Percentiles rank a stretch among this genome's conserved stretches.
phyloP scores from a whole-genome alignment of 2,113 vertebrate species.

The Thinocorus orbignyianus region DNA sequence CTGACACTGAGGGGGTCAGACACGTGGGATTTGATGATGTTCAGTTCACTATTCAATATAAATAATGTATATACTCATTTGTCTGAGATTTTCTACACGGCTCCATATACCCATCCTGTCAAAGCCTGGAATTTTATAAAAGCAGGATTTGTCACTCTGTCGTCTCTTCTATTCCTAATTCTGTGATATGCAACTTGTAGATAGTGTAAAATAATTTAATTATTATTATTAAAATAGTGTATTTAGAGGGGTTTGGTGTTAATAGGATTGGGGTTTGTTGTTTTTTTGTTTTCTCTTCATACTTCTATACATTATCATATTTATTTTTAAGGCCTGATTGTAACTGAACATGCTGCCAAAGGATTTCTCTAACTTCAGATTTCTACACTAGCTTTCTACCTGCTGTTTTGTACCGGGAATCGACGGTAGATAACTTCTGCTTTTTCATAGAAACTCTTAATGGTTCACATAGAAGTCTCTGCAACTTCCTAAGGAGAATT shows the following conservation, averaged over 20 bases:
- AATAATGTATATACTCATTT: slow-evolving; percentile 73
- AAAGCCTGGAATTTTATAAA: slow-evolving; percentile 66
- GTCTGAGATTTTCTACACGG: slow-evolving; percentile 72
- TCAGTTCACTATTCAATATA: slow-evolving; percentile 37
- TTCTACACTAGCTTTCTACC: slow-evolving; percentile 67
- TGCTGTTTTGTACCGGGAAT: slow-evolving; percentile 69
- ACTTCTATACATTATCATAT: slow-evolving; percentile 66
- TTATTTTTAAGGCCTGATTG: slow-evolving; percentile 78
- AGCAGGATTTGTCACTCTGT: slow-evolving; percentile 38
- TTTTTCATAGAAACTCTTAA: slow-evolving; percentile 50
- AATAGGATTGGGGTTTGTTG: background rate
- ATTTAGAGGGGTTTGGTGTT: slow-evolving; percentile 58
- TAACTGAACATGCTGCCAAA: slow-evolving; percentile 78
- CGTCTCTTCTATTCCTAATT: slow-evolving; percentile 18
- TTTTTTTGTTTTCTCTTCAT: slow-evolving; percentile 42
- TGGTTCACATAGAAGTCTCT: slow-evolving; percentile 3
- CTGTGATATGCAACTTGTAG: slow-evolving; percentile 66
- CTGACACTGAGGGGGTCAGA: background rate
- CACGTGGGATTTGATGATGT: background rate
- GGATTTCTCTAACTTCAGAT: slow-evolving; percentile 66
- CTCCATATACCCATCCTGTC: slow-evolving; percentile 34
- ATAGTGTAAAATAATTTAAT: slow-evolving; percentile 72
- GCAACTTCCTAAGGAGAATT: slow-evolving; percentile 34
- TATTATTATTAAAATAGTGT: slow-evolving; percentile 59
- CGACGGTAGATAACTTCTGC: slow-evolving; percentile 38